Conservation (phyloP, 2,888 invertebrate genomes). For the Anagyrus pseudococci region DNA sequence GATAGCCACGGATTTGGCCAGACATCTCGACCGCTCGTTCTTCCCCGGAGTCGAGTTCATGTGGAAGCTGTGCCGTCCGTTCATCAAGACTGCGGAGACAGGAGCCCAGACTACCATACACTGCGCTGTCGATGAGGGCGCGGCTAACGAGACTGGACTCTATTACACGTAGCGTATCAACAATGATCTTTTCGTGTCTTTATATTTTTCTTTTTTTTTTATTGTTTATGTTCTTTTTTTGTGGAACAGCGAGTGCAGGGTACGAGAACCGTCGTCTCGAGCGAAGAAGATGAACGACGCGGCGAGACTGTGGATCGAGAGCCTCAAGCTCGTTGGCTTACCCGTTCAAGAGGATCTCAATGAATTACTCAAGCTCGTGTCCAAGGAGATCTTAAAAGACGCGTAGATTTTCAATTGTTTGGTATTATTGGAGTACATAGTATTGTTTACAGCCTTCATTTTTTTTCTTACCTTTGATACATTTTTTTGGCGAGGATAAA, state of each 20-base stretch:
- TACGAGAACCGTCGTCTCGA: slow-evolving; percentile 62
- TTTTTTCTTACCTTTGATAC: too few species aligned
- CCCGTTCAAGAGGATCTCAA: slow-evolving; percentile 58
- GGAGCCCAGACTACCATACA: slow-evolving; percentile 81
- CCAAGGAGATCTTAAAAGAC: slow-evolving; percentile 14
- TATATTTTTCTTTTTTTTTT: not conserved
- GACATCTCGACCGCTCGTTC: slow-evolving; percentile 67
- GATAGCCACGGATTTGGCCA: slow-evolving; percentile 76
- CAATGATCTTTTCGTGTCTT: slow-evolving; percentile 5
- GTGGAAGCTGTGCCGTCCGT: slow-evolving; percentile 57
- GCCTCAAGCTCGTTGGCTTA: slow-evolving; percentile 65
- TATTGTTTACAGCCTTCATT: too few species aligned
- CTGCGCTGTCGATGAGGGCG: slow-evolving; percentile 74
- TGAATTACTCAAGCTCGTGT: slow-evolving; percentile 39
- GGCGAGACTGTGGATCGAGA: slow-evolving; percentile 70
- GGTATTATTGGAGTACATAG: too few species aligned
- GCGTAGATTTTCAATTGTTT: too few species aligned
- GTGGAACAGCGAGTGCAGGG: slow-evolving; percentile 67
- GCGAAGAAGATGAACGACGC: slow-evolving; percentile 67
- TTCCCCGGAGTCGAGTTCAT: slow-evolving; percentile 62
- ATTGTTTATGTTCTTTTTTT: slow-evolving; percentile 7
- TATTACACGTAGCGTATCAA: slow-evolving; percentile 66
- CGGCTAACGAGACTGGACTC: slow-evolving; percentile 68
- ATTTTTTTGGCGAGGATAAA: too few species aligned
- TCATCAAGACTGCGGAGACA: slow-evolving; percentile 68